Base-by-base conservation (phyloP, 2,113 vertebrate genomes). In the Austrofundulus limnaeus region DNA sequence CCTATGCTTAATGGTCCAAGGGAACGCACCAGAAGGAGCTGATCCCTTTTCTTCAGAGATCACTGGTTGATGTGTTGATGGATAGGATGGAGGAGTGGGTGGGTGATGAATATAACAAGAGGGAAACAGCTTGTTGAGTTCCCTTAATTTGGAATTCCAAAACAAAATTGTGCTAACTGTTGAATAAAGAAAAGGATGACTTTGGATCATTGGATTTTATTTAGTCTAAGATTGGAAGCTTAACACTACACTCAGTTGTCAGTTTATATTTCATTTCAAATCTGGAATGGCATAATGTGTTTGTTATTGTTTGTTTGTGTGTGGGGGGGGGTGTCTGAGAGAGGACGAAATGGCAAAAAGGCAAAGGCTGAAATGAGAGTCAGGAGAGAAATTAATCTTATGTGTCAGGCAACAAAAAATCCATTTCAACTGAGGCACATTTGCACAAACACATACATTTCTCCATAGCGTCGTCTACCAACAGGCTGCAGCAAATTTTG, bases 11-110 rank as follows among this genome's bases (percentile, higher is more conserved):
- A 87, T 72, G 61, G 77, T 80, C 80, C 54, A 31, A 87, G 86
- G 86, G 86, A 90, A 88, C 84, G 54, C 83, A 86, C 72, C 87
- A 90, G 82, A 89, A 81, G 86, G 86, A 88, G 71, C 47, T 83
- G 85, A 88, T 80, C 75, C 69, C 62, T 80, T 82, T 87, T 83
- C 72, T 87, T 85, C 65, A 20, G 23, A 60, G 61, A 76, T 65
- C 78, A 76, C 80, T 61, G 63, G 82, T 84, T 84, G 81, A 59
- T 85, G 75, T 62, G 56, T 78, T 53, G 73, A 72, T 71, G 80
- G 69, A 75, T 82, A 49, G 61, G 55, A 63, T 54, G 59, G 60
- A 3, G 25, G 19, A 49, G 51, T 57, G 34, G 38, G 50, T 20
- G 72, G 19, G 50, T 23, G 25, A 28, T 11, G 31, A 41, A 34